Conservation (phyloP, 2,888 invertebrate genomes). For the Drosophila suboccidentalis region DNA sequence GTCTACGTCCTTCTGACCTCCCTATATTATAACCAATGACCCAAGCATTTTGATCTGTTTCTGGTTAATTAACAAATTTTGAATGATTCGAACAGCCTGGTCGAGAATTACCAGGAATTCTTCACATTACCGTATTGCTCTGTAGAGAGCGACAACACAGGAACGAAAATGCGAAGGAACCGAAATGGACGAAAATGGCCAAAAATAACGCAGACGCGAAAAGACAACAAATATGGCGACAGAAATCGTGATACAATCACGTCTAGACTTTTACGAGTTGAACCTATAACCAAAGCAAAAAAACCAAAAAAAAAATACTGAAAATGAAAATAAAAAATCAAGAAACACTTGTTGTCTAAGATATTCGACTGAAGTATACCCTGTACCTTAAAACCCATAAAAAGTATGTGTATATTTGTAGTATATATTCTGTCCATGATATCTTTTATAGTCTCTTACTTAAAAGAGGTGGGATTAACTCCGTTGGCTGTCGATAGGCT, state of each 20-base stretch:
- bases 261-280: slow-evolving; percentile 84
- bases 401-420: neutral
- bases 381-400: slow-evolving; percentile 1
- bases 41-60: neutral
- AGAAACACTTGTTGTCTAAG: neutral
- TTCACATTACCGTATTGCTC: slow-evolving; percentile 42
- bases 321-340: neutral
- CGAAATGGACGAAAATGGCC: slow-evolving; percentile 39
- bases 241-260: slow-evolving; percentile 85
- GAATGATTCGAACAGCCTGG: slow-evolving; percentile 34
- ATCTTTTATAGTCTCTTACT: no score
- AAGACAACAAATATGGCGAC: slow-evolving; percentile 81
- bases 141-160: slow-evolving; percentile 12
- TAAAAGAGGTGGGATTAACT: no score
- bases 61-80: slow-evolving; percentile 63
- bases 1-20: neutral
- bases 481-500: no score
- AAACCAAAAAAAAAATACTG: slow-evolving; percentile 2
- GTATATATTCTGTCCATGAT: neutral
- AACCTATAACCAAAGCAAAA: slow-evolving; percentile 66
- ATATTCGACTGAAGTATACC: slow-evolving; percentile 5
- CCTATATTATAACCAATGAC: neutral
- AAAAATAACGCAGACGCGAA: slow-evolving; percentile 43
- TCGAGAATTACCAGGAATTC: slow-evolving; percentile 66
- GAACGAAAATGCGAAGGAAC: slow-evolving; percentile 10